Evolutionary conservation across 2,888 invertebrate genomes (phyloP).

Genomic region (Thymelicus lineola): DNA sequence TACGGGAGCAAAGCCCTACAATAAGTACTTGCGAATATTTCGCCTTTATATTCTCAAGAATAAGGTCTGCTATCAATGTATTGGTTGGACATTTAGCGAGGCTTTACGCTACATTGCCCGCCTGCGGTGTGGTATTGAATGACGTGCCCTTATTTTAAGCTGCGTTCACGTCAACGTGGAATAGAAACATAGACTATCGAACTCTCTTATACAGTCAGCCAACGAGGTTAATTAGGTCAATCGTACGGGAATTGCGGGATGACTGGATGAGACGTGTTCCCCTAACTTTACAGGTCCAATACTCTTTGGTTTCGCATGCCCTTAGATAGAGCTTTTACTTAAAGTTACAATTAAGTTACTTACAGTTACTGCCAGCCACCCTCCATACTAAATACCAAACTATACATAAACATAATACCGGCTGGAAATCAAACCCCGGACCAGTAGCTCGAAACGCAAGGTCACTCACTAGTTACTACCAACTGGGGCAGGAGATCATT

Average conservation of each 20-base stretch:
- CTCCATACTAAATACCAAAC: no score
- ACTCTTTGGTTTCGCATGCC: no score
- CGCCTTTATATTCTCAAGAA: constrained; percentile 12
- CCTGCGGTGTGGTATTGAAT: constrained; percentile 65
- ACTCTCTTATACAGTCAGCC: background rate
- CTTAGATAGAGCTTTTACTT: no score
- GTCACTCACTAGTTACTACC: no score
- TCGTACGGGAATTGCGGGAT: no score
- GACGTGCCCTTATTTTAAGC: constrained; percentile 72
- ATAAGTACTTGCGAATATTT: background rate
- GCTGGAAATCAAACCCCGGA: background rate
- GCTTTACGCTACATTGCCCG: constrained; percentile 53
- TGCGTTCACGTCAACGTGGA: constrained; percentile 48
- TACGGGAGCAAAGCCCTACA: constrained; percentile 31
- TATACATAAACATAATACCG: no score
- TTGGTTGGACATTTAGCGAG: constrained; percentile 40
- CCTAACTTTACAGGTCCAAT: no score
- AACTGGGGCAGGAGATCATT: no score
- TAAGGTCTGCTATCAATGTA: constrained; percentile 24
- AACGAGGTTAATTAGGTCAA: background rate
- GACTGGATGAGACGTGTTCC: no score
- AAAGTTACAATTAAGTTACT: no score
- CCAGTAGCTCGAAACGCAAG: no score
- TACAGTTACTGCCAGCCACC: no score
- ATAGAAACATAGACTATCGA: constrained; percentile 26